These are phyloP conservation scores for Norana najaformis DNA, from an alignment of 2,888 invertebrate species.

Conservation along the genomic window DNA sequence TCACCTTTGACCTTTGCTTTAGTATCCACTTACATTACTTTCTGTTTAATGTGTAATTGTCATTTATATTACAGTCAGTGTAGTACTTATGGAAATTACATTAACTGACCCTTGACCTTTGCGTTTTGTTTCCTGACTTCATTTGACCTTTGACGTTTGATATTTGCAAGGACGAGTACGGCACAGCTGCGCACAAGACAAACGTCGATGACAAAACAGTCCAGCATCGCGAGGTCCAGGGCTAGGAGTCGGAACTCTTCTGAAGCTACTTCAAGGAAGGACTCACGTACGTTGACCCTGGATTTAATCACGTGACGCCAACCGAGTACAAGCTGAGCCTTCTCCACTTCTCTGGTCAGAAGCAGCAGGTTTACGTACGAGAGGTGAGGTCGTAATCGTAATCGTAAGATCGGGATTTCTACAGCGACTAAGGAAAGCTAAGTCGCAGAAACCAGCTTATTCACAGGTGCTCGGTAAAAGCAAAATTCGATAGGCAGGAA, in stretches of 20 bases:
- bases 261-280: conserved; percentile 57
- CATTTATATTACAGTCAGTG: too few relatives aligned
- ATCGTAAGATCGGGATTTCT: background rate
- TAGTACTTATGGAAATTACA: too few relatives aligned
- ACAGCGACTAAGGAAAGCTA: too few relatives aligned
- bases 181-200: conserved; percentile 63
- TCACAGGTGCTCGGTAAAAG: too few relatives aligned
- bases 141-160: background rate
- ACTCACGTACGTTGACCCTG: conserved; percentile 42
- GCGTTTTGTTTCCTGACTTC: background rate
- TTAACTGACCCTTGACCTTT: too few relatives aligned
- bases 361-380: conserved; percentile 30
- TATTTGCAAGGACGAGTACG: conserved; percentile 57
- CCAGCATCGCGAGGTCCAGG: conserved; percentile 61
- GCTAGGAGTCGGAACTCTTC: conserved; percentile 58
- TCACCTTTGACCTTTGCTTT: background rate
- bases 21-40: too few relatives aligned
- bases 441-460: too few relatives aligned
- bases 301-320: conserved; percentile 57
- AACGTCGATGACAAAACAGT: conserved; percentile 60
- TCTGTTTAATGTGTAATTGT: too few relatives aligned
- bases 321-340: conserved; percentile 57
- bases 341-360: conserved; percentile 52
- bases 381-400: background rate
- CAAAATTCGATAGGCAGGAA: too few relatives aligned